Conservation (phyloP, 2,888 invertebrate species). For the Carterocephalus palaemon region DNA sequence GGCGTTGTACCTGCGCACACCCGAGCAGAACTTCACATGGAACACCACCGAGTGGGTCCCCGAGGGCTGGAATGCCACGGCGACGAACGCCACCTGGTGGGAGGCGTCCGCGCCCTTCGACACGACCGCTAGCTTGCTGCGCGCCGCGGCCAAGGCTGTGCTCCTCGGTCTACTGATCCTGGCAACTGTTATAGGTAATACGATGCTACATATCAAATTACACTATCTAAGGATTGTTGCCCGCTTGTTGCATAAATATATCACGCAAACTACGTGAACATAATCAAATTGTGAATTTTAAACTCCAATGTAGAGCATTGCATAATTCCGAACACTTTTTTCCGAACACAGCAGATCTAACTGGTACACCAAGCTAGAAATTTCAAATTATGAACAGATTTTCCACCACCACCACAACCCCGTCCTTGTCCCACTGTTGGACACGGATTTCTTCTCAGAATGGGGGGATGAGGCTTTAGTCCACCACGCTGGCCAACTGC, state of each 20-base stretch:
- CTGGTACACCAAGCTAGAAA: too few relatives aligned
- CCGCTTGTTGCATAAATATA: too few relatives aligned
- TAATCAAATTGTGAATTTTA: background rate
- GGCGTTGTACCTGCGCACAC: conserved; percentile 60
- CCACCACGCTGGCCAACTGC: too few relatives aligned
- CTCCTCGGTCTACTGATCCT: conserved; percentile 80
- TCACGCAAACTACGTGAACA: too few relatives aligned
- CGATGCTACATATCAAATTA: background rate
- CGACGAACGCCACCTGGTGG: conserved; percentile 63
- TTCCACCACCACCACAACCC: too few relatives aligned
- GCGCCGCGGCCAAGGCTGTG: conserved; percentile 80
- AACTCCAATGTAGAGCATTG: background rate
- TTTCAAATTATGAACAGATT: too few relatives aligned
- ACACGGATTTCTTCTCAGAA: too few relatives aligned
- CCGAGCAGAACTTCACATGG: conserved; percentile 56
- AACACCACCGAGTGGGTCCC: conserved; percentile 59
- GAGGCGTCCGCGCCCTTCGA: conserved; percentile 69
- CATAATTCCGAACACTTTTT: background rate
- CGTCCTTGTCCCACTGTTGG: too few relatives aligned
- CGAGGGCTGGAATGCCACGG: conserved; percentile 56
- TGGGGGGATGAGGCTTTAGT: too few relatives aligned
- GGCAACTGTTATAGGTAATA: conserved; percentile 81
- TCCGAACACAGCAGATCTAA: too few relatives aligned
- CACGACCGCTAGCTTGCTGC: conserved; percentile 75
- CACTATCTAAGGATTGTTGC: background rate